phyloP scores from a whole-genome alignment of 2,888 invertebrate genomes.

The Halictus quadricinctus region DNA sequence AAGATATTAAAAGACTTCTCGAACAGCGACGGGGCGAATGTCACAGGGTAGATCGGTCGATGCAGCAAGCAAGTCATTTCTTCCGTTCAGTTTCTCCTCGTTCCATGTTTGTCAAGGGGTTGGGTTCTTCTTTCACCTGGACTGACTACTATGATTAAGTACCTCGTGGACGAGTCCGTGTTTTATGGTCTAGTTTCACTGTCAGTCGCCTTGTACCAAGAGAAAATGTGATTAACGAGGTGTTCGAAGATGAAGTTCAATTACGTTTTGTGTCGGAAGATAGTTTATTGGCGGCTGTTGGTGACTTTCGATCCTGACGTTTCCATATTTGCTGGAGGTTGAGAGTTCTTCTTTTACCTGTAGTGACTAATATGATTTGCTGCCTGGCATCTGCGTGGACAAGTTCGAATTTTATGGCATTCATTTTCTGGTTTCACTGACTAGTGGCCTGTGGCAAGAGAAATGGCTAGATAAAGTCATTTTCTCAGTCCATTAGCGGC shows the following conservation, averaged over 20 bases:
- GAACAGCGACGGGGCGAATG: not conserved
- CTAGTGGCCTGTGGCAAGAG: not conserved
- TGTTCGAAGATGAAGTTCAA: not conserved
- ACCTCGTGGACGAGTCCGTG: not conserved
- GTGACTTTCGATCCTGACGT: not conserved
- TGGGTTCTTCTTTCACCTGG: not conserved
- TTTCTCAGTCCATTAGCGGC: not conserved
- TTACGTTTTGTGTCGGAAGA: not conserved
- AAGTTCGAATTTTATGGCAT: not conserved
- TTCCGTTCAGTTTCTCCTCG: not conserved
- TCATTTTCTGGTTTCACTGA: not conserved
- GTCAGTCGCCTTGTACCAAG: not conserved
- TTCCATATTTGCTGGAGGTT: not conserved
- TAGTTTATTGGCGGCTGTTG: not conserved
- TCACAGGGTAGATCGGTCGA: not conserved
- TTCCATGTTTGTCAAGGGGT: not conserved
- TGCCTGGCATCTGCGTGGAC: not conserved
- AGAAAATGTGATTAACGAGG: not conserved
- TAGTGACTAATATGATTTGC: not conserved
- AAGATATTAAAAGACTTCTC: not conserved
- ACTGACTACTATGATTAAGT: not conserved
- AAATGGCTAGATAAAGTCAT: not conserved
- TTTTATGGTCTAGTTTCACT: conserved; percentile 26
- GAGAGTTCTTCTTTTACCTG: not conserved
- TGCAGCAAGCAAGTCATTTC: not conserved